phyloP scores from a whole-genome alignment of 2,888 invertebrate species.

The Pristionchus entomophagus region DNA sequence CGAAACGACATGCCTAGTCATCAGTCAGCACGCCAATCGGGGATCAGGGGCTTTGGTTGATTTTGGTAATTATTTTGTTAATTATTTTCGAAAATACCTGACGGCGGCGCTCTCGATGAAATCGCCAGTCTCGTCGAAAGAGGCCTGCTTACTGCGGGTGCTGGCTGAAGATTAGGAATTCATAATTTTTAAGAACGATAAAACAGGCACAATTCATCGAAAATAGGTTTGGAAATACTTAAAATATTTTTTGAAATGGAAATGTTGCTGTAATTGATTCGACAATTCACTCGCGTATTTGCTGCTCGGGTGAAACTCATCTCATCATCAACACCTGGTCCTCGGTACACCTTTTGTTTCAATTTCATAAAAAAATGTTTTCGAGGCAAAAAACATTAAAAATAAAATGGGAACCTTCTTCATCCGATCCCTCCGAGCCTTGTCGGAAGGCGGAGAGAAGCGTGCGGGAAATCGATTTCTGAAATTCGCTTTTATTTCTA shows the following conservation, averaged over 20 bases:
- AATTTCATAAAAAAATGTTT: too few species aligned
- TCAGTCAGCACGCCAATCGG: background rate
- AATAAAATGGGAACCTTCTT: constrained; percentile 44
- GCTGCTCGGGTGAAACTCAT: background rate
- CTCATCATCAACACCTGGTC: too few species aligned
- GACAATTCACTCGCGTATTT: too few species aligned
- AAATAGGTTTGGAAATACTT: background rate
- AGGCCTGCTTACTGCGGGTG: constrained; percentile 14
- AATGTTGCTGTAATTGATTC: too few species aligned
- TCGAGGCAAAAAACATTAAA: too few species aligned
- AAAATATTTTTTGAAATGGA: background rate
- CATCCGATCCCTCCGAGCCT: constrained; percentile 61
- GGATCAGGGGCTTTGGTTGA: background rate
- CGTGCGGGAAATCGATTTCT: constrained; percentile 46
- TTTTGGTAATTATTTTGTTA: background rate
- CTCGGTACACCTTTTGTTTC: too few species aligned
- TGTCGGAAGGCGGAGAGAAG: constrained; percentile 53
- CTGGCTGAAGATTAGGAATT: background rate
- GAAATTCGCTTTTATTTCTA: constrained; percentile 51
- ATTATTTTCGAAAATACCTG: background rate
- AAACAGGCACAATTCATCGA: background rate
- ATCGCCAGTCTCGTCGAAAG: constrained; percentile 2
- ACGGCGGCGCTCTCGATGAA: background rate
- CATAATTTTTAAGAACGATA: too few species aligned
- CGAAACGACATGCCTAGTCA: background rate